Conservation (phyloP, 2,797 vertebrate genomes). For the Sebastes miniatus region DNA sequence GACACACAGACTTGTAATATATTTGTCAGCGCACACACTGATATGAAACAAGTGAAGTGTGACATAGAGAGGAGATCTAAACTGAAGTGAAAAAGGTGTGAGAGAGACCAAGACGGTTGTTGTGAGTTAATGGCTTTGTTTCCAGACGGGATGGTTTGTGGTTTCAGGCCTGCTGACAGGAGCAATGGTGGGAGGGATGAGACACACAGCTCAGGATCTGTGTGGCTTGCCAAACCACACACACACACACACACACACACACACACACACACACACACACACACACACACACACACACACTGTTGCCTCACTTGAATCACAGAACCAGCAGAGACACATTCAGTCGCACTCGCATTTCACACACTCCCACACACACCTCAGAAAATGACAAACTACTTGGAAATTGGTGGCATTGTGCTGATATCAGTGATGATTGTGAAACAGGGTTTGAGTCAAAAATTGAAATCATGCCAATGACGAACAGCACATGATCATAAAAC, state of each 20-base stretch:
- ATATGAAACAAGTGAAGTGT: conserved; percentile 23
- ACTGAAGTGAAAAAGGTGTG: conserved; percentile 37
- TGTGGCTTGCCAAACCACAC: conserved; percentile 44
- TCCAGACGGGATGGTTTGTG: conserved; percentile 64
- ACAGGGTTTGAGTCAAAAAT: conserved; percentile 13
- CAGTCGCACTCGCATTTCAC: conserved; percentile 59
- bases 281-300: background rate
- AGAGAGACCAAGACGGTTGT: conserved; percentile 42
- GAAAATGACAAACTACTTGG: conserved; percentile 53
- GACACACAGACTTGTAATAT: conserved; percentile 8
- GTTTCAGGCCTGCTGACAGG: conserved; percentile 72
- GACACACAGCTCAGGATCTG: conserved; percentile 48
- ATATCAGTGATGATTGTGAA: conserved; percentile 24
- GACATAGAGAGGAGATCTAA: conserved; percentile 26
- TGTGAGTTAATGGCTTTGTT: conserved; percentile 62
- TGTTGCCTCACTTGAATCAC: conserved; percentile 57
- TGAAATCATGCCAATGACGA: background rate
- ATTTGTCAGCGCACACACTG: conserved; percentile 15
- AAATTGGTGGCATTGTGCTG: conserved; percentile 32
- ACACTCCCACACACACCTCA: conserved; percentile 61
- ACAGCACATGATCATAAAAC: background rate
- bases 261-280: background rate
- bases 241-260: background rate
- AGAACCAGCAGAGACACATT: conserved; percentile 42
- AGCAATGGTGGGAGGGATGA: conserved; percentile 69